Percentiles rank a stretch among this genome's conserved stretches.
These are phyloP conservation scores for Alligator mississippiensis DNA, from an alignment of 2,113 vertebrate species.

Conservation along the genomic window DNA sequence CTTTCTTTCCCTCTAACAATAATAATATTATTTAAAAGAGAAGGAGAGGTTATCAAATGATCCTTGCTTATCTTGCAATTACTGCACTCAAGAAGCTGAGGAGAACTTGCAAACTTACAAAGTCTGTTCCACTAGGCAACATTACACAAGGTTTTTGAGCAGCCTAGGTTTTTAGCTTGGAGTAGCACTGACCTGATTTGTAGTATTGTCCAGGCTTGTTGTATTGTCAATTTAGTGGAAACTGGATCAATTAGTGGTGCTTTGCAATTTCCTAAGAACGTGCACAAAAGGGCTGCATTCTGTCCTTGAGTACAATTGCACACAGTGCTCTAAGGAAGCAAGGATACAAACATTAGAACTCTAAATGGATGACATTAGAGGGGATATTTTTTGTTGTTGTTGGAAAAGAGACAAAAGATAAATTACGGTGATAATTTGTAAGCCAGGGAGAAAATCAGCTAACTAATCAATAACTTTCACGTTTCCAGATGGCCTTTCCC, in stretches of 20 bases:
- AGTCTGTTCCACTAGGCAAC: not conserved
- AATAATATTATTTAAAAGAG: slow-evolving; percentile 4
- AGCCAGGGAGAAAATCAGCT: not conserved
- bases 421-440: not conserved
- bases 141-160: not conserved
- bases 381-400: not conserved
- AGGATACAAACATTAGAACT: not conserved
- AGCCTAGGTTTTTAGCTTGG: not conserved
- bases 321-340: not conserved
- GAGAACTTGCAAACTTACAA: not conserved
- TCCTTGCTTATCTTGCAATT: slow-evolving; percentile 10
- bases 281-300: not conserved
- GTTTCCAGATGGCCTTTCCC: not conserved
- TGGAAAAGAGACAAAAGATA: not conserved
- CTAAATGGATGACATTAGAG: not conserved
- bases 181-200: not conserved
- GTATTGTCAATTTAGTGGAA: not conserved
- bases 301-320: not conserved
- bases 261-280: not conserved
- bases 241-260: not conserved
- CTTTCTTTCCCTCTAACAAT: slow-evolving; percentile 42
- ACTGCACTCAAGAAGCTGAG: not conserved
- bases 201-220: not conserved
- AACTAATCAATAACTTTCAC: not conserved
- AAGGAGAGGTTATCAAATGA: not conserved